These are phyloP conservation scores for Drepana arcuata DNA, from an alignment of 1,140 invertebrate genomes.

Conservation along the genomic window DNA sequence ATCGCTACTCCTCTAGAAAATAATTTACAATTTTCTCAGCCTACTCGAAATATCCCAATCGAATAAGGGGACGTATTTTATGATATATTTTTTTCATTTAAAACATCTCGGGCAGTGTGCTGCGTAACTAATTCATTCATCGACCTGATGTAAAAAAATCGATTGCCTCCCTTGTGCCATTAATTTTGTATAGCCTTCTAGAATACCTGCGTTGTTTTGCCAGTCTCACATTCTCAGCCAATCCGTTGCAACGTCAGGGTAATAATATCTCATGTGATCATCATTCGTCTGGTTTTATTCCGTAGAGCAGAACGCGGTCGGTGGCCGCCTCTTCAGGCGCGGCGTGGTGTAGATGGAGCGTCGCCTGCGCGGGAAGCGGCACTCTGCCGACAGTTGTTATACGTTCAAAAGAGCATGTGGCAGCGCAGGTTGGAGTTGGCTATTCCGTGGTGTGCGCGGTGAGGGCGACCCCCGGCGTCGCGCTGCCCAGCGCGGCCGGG, in stretches of 20 bases:
- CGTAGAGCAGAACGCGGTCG: slow-evolving; percentile 33
- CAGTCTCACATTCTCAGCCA: slow-evolving; percentile 30
- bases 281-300: slow-evolving; percentile 12
- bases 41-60: slow-evolving; percentile 39
- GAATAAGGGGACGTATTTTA: slow-evolving; percentile 32
- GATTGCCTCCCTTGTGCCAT: slow-evolving; percentile 67
- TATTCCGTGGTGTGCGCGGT: slow-evolving; percentile 73
- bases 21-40: slow-evolving; percentile 48
- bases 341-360: too few species aligned
- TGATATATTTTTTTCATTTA: slow-evolving; percentile 26
- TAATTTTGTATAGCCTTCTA: slow-evolving; percentile 46
- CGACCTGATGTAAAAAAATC: slow-evolving; percentile 32
- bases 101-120: slow-evolving; percentile 42
- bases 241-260: slow-evolving; percentile 50
- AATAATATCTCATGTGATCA: slow-evolving; percentile 12
- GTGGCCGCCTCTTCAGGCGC: too few species aligned
- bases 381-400: neutral
- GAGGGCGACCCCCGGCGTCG: slow-evolving; percentile 75
- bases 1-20: slow-evolving; percentile 58
- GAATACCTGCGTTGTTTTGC: slow-evolving; percentile 39
- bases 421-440: slow-evolving; percentile 72
- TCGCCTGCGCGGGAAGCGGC: neutral
- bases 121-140: slow-evolving; percentile 39
- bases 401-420: slow-evolving; percentile 69
- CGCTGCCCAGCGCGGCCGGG: slow-evolving; percentile 74